Evolutionary conservation across 2,797 vertebrate species (phyloP).

Genomic region (Mormyrus proboscirostris): DNA sequence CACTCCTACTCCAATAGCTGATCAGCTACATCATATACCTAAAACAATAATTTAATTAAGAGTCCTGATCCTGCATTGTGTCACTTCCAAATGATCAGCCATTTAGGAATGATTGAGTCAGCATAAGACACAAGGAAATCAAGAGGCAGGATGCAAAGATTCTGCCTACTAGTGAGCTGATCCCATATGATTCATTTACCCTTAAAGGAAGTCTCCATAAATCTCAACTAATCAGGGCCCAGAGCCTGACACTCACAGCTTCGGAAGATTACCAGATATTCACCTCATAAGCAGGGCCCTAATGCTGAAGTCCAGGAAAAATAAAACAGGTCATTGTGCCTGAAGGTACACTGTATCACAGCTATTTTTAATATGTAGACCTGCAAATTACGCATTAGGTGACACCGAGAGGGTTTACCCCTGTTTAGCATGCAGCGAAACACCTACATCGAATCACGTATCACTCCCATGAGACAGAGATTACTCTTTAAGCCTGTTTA

Average conservation of each 20-base stretch:
- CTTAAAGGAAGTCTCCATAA: not conserved
- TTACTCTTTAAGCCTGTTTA: not conserved
- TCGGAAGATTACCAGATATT: not conserved
- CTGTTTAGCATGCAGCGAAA: not conserved
- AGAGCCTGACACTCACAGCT: not conserved
- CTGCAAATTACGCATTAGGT: not conserved
- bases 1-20: not conserved
- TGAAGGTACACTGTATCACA: constrained; percentile 2
- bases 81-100: not conserved
- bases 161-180: not conserved
- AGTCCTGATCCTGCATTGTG: not conserved
- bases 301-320: not conserved
- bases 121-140: not conserved
- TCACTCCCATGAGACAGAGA: not conserved
- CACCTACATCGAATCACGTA: not conserved
- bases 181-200: not conserved
- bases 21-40: not conserved
- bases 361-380: not conserved
- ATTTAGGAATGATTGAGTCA: not conserved
- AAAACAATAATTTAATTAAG: not conserved
- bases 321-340: constrained; percentile 20
- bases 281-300: not conserved
- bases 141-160: not conserved
- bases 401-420: not conserved
- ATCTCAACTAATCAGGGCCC: not conserved